Evolutionary conservation across 1,140 invertebrate genomes (phyloP).

Genomic region (Copidosoma floridanum): DNA sequence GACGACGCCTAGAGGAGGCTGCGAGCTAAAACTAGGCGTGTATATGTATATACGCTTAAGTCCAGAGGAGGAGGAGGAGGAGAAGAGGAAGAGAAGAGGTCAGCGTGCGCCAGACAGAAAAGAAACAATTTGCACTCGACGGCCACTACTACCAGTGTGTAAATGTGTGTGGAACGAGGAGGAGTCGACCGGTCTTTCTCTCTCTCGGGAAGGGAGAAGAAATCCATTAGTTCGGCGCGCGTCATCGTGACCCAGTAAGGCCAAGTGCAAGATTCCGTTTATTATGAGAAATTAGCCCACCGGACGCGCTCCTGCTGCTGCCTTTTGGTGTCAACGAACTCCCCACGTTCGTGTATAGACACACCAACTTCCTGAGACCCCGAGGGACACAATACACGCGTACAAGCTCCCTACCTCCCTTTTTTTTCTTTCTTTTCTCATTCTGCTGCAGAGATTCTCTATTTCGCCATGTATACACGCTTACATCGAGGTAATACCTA

Average conservation of each 20-base stretch:
- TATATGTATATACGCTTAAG: too few relatives aligned
- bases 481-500: too few relatives aligned
- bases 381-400: background rate
- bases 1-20: too few relatives aligned
- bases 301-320: background rate
- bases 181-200: too few relatives aligned
- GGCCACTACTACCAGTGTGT: background rate
- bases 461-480: too few relatives aligned
- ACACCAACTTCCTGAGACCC: too few relatives aligned
- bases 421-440: background rate
- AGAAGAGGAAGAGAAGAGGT: too few relatives aligned
- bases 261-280: conserved; percentile 20
- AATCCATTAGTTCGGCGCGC: conserved; percentile 22
- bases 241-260: conserved; percentile 26
- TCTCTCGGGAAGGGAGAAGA: conserved; percentile 3
- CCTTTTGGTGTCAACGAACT: too few relatives aligned
- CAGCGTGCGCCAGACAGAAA: background rate
- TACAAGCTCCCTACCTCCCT: background rate
- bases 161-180: background rate
- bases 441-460: background rate
- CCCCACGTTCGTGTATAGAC: too few relatives aligned
- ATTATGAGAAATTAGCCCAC: conserved; percentile 23
- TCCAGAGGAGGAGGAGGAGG: too few relatives aligned
- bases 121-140: background rate
- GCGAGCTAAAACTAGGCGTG: too few relatives aligned